phyloP scores from a whole-genome alignment of 2,888 invertebrate species.

The Orchesella flavescens region DNA sequence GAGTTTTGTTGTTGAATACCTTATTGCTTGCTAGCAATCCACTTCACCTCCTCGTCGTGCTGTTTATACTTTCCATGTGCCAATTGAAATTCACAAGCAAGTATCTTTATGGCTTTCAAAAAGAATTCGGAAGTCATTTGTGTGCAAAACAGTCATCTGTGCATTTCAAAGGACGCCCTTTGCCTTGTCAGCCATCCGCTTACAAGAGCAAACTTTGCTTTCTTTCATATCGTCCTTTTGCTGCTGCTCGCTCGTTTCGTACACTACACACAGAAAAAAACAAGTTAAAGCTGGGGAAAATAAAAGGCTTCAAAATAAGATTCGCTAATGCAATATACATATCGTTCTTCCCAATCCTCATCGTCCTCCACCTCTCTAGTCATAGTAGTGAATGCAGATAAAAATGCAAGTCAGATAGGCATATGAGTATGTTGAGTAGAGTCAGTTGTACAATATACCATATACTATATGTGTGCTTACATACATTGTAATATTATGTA shows the following conservation, averaged over 20 bases:
- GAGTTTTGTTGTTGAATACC: not conserved
- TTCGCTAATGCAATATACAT: not conserved
- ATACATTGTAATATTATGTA: not conserved
- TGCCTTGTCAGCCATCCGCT: constrained; percentile 52
- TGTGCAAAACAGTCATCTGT: constrained; percentile 67
- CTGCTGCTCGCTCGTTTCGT: too few species aligned
- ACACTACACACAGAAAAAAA: not conserved
- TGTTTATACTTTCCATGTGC: constrained; percentile 18
- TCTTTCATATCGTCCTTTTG: constrained; percentile 29
- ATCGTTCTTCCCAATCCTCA: too few species aligned
- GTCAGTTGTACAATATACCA: too few species aligned
- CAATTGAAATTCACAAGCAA: constrained; percentile 58
- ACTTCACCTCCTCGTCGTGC: not conserved
- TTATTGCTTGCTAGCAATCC: too few species aligned
- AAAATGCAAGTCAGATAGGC: not conserved
- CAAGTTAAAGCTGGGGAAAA: not conserved
- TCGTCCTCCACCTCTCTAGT: not conserved
- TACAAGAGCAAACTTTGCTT: not conserved
- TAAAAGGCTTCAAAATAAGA: not conserved
- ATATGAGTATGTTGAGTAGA: not conserved
- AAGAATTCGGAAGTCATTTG: constrained; percentile 67
- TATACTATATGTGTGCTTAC: too few species aligned
- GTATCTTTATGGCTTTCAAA: constrained; percentile 54
- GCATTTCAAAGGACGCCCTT: constrained; percentile 58
- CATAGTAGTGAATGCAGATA: not conserved